These are phyloP conservation scores for Bungarus multicinctus DNA, from an alignment of 2,113 vertebrate species.

Conservation along the genomic window DNA sequence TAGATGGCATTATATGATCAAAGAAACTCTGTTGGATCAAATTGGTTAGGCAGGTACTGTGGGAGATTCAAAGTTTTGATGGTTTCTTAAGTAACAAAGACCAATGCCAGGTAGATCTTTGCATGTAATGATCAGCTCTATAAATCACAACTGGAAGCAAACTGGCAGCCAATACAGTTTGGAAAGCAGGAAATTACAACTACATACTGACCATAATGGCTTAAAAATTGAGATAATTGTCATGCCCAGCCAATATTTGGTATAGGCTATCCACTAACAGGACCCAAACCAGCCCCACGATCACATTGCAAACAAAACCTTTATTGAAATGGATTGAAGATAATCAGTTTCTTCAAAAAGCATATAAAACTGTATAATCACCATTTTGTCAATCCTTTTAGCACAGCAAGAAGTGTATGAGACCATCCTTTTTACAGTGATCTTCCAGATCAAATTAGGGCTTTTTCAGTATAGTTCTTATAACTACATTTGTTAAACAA, in stretches of 20 bases:
- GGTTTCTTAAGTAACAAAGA: background rate
- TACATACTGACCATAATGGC: background rate
- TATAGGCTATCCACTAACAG: background rate
- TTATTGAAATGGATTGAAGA: background rate
- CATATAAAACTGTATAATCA: background rate
- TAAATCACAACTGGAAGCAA: background rate
- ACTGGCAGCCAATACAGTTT: background rate
- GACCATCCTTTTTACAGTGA: background rate
- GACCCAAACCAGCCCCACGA: background rate
- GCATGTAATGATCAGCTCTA: background rate
- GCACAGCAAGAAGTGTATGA: background rate
- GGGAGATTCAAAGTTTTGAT: background rate
- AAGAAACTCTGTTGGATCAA: background rate
- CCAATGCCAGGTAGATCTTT: background rate
- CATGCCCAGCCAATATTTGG: background rate
- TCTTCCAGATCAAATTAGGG: background rate
- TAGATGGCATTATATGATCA: background rate
- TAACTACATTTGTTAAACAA: background rate
- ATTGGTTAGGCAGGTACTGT: background rate
- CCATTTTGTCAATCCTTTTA: background rate
- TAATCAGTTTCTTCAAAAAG: background rate
- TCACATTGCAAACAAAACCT: background rate
- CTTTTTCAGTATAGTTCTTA: background rate
- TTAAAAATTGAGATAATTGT: background rate
- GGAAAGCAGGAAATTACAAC: background rate